These are phyloP conservation scores for Panopea generosa DNA, from an alignment of 2,888 invertebrate species.

Conservation along the genomic window DNA sequence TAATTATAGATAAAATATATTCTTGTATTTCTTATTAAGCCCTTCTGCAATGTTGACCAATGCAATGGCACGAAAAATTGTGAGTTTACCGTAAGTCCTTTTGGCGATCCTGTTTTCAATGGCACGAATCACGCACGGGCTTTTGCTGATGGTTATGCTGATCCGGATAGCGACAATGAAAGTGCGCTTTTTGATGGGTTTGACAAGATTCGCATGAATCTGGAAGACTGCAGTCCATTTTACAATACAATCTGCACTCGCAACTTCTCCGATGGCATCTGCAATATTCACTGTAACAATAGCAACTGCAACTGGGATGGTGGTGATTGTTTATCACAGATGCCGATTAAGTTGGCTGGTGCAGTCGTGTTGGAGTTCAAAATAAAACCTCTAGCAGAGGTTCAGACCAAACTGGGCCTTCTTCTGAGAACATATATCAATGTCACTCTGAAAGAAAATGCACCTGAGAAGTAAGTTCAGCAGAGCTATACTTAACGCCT, in stretches of 20 bases:
- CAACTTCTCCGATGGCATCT: slow-evolving; percentile 31
- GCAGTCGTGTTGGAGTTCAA: slow-evolving; percentile 29
- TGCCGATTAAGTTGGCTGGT: slow-evolving; percentile 12
- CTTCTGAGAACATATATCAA: slow-evolving; percentile 1
- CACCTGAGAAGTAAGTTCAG: too few species aligned
- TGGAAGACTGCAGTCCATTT: slow-evolving; percentile 56
- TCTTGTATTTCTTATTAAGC: too few species aligned
- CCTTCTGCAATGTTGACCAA: slow-evolving; percentile 35
- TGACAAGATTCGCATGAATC: slow-evolving; percentile 10
- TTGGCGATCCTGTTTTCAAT: background rate
- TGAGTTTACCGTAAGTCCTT: slow-evolving; percentile 20
- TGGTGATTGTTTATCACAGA: slow-evolving; percentile 27
- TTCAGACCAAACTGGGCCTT: slow-evolving; percentile 15
- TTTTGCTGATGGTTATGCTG: slow-evolving; percentile 45
- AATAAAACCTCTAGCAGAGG: background rate
- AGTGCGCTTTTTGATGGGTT: slow-evolving; percentile 45
- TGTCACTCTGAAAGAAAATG: too few species aligned
- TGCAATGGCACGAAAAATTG: slow-evolving; percentile 42
- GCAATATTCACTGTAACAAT: slow-evolving; percentile 41
- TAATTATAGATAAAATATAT: too few species aligned
- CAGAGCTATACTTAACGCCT: too few species aligned
- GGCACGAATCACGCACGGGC: slow-evolving; percentile 1
- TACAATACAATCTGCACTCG: slow-evolving; percentile 47
- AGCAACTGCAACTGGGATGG: slow-evolving; percentile 47
- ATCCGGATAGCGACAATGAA: slow-evolving; percentile 19